Evolutionary conservation across 2,113 vertebrate genomes (phyloP), one percentile per base, ranked within the genome.

Genomic region (Stomatorhinus ivindoensis): DNA sequence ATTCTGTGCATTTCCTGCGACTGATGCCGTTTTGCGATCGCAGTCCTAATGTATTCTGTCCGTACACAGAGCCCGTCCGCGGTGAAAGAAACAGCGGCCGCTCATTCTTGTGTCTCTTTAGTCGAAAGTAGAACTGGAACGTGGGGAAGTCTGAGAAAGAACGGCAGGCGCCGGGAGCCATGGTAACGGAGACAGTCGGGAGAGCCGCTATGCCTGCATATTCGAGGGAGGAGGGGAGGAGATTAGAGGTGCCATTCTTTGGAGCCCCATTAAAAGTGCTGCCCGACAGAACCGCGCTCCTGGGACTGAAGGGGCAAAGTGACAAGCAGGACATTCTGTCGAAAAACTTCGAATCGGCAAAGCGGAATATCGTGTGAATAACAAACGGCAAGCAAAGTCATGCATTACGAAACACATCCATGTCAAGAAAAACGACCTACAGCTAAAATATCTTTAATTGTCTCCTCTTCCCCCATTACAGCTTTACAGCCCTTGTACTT

Each of bases 91-190:
- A 80, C 31, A 86, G 35, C 31, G 47, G 8, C 31, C 24, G 19
- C 24, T 88, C 39, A 47, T 58, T 35, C 46, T 48, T 31, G 35
- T 47, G 8, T 42, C 21, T 19, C 46, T 89, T 31, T 46, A 47
- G 73, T 13, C 39, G 51, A 86, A 90, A 89, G 31, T 50, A 9
- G 83, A 86, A 86, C 89, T 82, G 73, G 17, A 35, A 90, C 48
- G 53, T 46, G 46, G 21, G n/a, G 86, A 65, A 27, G 87, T 35
- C 89, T 31, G 55, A 58, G 50, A 58, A 48, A 50, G 85, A 87
- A 76, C 47, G 58, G 84, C 89, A 88, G 91, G 88, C 87, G 47
- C 39, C 82, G 87, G 91, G 90, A 93, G 91, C 92, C 92, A 92
- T 93, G 89, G 91, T 69, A 93, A 92, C 91, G 85, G 88, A 80